Conservation (phyloP, 1,140 invertebrate genomes). For the Calliopsis andreniformis region DNA sequence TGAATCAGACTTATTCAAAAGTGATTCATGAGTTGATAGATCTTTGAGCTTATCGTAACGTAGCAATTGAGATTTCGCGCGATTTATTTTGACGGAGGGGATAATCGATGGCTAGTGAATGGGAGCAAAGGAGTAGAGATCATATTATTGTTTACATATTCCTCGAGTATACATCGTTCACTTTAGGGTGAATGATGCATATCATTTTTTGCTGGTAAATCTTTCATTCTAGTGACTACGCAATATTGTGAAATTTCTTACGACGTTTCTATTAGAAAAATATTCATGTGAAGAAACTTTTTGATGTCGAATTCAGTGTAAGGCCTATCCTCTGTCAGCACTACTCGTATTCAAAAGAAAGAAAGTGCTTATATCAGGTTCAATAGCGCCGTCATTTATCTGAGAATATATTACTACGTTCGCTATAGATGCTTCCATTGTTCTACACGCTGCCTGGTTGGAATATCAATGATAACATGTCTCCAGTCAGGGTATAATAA, state of each 20-base stretch:
- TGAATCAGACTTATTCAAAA: not conserved
- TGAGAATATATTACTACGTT: conserved; percentile 14
- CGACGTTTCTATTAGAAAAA: not conserved
- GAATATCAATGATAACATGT: conserved; percentile 2
- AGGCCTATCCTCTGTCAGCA: too few relatives aligned
- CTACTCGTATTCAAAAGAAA: too few relatives aligned
- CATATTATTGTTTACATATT: not conserved
- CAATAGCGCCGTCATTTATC: not conserved
- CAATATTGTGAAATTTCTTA: not conserved
- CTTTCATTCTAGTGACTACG: not conserved
- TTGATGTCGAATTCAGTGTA: too few relatives aligned
- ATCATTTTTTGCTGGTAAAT: too few relatives aligned
- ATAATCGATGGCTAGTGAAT: not conserved
- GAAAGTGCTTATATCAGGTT: not conserved
- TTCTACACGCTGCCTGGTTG: conserved; percentile 11
- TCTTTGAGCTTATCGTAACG: not conserved
- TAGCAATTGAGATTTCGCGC: not conserved
- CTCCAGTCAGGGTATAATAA: conserved; percentile 29
- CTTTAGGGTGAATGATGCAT: too few relatives aligned
- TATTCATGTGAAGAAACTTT: not conserved
- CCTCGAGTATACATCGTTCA: too few relatives aligned
- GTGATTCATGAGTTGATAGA: not conserved
- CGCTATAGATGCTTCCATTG: not conserved
- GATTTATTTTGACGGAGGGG: not conserved
- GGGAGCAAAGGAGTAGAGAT: not conserved